phyloP scores from a whole-genome alignment of 2,888 invertebrate genomes.

The Apamea monoglypha region DNA sequence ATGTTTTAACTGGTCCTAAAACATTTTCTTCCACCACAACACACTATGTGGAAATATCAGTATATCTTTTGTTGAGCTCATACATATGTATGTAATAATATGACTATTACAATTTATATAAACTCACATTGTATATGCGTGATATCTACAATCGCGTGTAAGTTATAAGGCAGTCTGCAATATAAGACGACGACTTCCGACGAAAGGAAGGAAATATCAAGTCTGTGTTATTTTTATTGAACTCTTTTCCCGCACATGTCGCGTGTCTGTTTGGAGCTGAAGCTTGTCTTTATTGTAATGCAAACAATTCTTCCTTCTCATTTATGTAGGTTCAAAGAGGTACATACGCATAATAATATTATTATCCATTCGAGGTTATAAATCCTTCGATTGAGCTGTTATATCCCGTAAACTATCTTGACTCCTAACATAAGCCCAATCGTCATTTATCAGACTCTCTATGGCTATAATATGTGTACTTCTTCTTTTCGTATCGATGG shows the following conservation, averaged over 20 bases:
- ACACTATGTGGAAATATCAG: not conserved
- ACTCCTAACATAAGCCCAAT: not conserved
- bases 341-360: not conserved
- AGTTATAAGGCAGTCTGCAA: slow-evolving; percentile 6
- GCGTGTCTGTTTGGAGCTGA: not conserved
- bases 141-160: slow-evolving; percentile 16
- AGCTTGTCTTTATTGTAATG: not conserved
- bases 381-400: not conserved
- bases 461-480: not conserved
- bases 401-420: not conserved
- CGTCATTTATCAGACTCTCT: not conserved
- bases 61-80: not conserved
- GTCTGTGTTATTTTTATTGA: slow-evolving; percentile 28
- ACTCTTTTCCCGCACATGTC: slow-evolving; percentile 5
- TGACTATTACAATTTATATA: not conserved
- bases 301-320: not conserved
- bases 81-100: no score
- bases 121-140: not conserved
- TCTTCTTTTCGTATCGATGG: no score
- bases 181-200: slow-evolving; percentile 17
- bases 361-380: not conserved
- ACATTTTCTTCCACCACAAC: not conserved
- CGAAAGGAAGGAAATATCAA: slow-evolving; percentile 43
- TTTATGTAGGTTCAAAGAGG: not conserved
- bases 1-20: not conserved